These are phyloP conservation scores for Orchesella flavescens DNA, from an alignment of 2,888 invertebrate genomes.

Conservation along the genomic window DNA sequence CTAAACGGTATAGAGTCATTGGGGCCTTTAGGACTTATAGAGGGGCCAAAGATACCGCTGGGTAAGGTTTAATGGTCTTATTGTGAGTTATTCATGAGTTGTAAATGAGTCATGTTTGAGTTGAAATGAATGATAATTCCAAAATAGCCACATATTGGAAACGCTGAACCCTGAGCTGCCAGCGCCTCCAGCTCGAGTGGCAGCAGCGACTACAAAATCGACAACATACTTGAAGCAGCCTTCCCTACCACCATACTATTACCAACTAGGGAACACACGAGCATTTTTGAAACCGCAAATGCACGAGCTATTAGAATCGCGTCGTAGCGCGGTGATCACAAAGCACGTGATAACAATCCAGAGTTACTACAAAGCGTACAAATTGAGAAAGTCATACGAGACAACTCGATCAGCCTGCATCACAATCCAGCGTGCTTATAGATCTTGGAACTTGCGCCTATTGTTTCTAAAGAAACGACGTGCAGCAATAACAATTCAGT, in stretches of 20 bases:
- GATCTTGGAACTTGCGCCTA: conserved; percentile 88
- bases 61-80: no score
- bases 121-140: no score
- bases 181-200: not conserved
- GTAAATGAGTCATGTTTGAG: no score
- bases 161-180: conserved; percentile 4
- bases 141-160: not conserved
- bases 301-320: conserved; percentile 89
- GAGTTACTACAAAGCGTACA: conserved; percentile 2
- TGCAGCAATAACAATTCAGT: conserved; percentile 89
- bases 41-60: conserved; percentile 73
- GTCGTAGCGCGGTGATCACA: conserved; percentile 77
- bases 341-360: conserved; percentile 15
- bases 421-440: conserved; percentile 87
- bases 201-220: not conserved
- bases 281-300: conserved; percentile 88
- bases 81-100: no score
- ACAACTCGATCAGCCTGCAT: conserved; percentile 77
- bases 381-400: not conserved
- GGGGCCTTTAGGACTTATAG: conserved; percentile 76
- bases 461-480: conserved; percentile 86
- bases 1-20: conserved; percentile 85
- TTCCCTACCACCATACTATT: conserved; percentile 75
- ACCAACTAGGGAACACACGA: conserved; percentile 91
- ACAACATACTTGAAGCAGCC: conserved; percentile 8